These are phyloP conservation scores for Linnaemya tessellans DNA, from an alignment of 2,888 invertebrate genomes.

Conservation along the genomic window DNA sequence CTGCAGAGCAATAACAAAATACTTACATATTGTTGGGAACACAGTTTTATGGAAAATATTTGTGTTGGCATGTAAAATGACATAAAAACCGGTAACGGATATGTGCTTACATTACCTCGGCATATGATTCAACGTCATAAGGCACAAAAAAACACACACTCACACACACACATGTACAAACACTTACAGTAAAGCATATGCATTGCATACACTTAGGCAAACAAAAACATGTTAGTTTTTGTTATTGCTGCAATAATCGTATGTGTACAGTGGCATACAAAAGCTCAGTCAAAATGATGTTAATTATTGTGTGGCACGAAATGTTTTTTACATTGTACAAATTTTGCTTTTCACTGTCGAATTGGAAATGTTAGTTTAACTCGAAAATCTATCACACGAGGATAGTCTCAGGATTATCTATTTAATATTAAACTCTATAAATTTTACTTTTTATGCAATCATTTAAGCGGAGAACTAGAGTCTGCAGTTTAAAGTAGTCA, in stretches of 20 bases:
- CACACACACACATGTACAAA: constrained; percentile 6
- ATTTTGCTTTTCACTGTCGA: not conserved
- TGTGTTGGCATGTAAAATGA: constrained; percentile 71
- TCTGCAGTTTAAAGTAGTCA: too few relatives aligned
- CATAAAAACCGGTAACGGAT: constrained; percentile 79
- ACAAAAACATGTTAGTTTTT: constrained; percentile 25
- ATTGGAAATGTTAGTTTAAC: not conserved
- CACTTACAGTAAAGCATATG: not conserved
- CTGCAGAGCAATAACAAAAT: constrained; percentile 4
- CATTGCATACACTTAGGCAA: not conserved
- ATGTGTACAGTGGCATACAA: not conserved
- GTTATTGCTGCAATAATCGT: not conserved
- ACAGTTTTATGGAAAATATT: constrained; percentile 62
- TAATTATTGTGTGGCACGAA: not conserved
- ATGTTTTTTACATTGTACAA: not conserved
- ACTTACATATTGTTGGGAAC: constrained; percentile 16
- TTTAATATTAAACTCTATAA: too few relatives aligned
- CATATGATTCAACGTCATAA: constrained; percentile 74
- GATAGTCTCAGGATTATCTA: not conserved
- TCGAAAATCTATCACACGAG: not conserved
- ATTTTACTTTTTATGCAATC: too few relatives aligned
- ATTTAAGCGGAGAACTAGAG: too few relatives aligned
- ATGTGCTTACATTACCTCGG: constrained; percentile 80
- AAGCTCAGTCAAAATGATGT: not conserved
- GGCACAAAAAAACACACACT: constrained; percentile 23